phyloP scores from a whole-genome alignment of 2,888 invertebrate species.

The Notocelia uddmanniana region DNA sequence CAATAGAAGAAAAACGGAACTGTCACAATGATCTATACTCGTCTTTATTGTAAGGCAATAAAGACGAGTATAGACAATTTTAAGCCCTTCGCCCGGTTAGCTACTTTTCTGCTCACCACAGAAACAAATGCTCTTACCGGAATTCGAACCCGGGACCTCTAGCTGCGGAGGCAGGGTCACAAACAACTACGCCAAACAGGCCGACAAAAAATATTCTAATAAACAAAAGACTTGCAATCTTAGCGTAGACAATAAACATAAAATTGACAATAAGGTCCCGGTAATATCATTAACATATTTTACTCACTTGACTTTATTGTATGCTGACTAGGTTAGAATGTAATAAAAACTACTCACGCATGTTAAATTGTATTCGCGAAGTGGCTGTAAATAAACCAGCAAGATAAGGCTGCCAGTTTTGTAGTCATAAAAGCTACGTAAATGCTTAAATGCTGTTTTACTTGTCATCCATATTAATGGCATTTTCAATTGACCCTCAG shows the following conservation, averaged over 20 bases:
- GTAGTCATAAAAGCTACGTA: not conserved
- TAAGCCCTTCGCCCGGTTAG: too few species aligned
- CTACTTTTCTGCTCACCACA: too few species aligned
- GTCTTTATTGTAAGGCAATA: too few species aligned
- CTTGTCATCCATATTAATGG: not conserved
- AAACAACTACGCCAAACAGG: too few species aligned
- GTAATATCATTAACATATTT: not conserved
- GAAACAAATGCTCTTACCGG: too few species aligned
- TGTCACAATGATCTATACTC: too few species aligned
- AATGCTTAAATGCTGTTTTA: not conserved
- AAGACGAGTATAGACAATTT: too few species aligned
- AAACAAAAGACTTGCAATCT: not conserved
- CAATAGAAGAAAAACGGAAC: too few species aligned
- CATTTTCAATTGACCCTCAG: not conserved
- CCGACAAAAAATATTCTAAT: too few species aligned
- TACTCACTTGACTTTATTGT: not conserved
- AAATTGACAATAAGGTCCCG: not conserved
- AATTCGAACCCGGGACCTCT: too few species aligned
- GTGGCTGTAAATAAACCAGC: not conserved
- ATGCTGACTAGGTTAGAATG: not conserved
- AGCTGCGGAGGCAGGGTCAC: too few species aligned
- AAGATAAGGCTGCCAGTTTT: not conserved
- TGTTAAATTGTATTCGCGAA: conserved; percentile 2
- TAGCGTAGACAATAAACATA: not conserved
- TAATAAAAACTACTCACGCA: conserved; percentile 8